phyloP scores from a whole-genome alignment of 2,797 vertebrate species.

The Strix occidentalis region DNA sequence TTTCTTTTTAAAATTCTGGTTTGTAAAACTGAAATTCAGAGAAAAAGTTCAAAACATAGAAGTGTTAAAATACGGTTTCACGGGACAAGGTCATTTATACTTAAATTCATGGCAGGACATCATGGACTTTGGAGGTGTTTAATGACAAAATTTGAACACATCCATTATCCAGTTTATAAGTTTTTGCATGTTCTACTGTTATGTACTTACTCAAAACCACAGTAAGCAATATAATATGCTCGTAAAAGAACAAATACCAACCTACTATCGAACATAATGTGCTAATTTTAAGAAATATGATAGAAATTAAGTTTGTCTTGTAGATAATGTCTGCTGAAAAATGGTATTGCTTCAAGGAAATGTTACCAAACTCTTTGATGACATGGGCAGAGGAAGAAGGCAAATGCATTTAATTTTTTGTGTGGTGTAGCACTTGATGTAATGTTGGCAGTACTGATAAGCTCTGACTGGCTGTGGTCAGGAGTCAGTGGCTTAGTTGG shows the following conservation, averaged over 20 bases:
- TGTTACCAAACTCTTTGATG: not conserved
- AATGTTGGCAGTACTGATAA: accelerated
- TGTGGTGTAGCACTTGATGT: not conserved
- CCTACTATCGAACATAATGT: not conserved
- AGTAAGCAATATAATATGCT: not conserved
- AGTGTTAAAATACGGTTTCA: not conserved
- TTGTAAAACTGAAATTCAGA: not conserved
- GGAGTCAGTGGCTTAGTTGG: not conserved
- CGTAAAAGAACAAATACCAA: not conserved
- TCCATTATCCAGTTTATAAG: not conserved
- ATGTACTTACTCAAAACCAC: not conserved
- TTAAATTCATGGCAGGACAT: not conserved
- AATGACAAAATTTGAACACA: not conserved
- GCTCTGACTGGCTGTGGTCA: not conserved
- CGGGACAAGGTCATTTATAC: not conserved
- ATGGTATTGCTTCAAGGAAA: not conserved
- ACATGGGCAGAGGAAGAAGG: not conserved
- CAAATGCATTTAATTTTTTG: not conserved
- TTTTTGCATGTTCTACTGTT: not conserved
- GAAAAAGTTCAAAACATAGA: not conserved
- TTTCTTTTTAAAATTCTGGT: not conserved
- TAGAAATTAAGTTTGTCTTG: not conserved
- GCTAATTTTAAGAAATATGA: not conserved
- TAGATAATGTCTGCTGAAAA: not conserved
- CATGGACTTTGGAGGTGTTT: not conserved